Conservation (phyloP, 1,140 invertebrate species). For the Brachionus manjavacas region DNA sequence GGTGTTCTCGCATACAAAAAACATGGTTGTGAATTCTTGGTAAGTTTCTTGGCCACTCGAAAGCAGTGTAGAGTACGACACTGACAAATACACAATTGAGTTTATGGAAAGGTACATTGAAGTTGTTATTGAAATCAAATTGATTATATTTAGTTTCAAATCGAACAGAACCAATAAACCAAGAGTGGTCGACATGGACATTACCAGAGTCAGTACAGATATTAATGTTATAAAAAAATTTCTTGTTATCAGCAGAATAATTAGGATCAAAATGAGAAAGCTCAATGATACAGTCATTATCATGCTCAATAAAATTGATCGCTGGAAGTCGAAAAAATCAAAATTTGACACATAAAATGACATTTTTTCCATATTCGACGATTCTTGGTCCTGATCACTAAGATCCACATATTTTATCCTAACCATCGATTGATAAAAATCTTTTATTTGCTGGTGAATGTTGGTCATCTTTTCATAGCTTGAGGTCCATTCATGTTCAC, state of each 20-base stretch:
- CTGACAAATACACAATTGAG: neutral
- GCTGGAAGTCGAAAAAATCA: conserved; percentile 11
- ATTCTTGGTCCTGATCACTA: neutral
- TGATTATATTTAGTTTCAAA: neutral
- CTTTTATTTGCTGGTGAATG: neutral
- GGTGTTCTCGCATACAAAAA: conserved; percentile 28
- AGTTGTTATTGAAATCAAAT: neutral
- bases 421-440: neutral
- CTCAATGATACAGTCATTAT: neutral
- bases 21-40: conserved; percentile 34
- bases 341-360: conserved; percentile 39
- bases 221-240: conserved; percentile 12
- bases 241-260: neutral
- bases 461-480: neutral
- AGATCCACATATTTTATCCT: conserved; percentile 6
- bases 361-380: neutral
- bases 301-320: neutral
- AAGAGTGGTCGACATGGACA: neutral
- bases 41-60: conserved; percentile 4
- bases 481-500: neutral
- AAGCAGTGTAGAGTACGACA: neutral
- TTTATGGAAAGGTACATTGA: neutral
- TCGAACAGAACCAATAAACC: neutral
- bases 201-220: neutral
- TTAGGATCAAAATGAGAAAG: neutral